Evolutionary conservation across 2,113 vertebrate species (phyloP), one percentile per base, ranked within the genome.

Genomic region (Sphyrna mokarran): DNA sequence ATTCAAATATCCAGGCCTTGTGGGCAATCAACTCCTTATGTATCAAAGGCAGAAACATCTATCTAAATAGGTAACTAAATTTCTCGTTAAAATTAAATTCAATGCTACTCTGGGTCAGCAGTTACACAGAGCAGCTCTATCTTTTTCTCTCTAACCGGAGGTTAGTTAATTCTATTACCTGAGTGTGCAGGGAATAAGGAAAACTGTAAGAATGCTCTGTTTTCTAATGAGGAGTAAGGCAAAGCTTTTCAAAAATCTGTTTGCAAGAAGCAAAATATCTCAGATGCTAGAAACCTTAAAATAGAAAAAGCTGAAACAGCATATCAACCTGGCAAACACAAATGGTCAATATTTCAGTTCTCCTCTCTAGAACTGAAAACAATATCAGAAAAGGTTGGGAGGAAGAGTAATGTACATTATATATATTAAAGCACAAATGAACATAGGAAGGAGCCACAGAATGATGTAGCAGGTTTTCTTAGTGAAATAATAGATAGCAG

Each of bases 91-190:
- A 37, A 22, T 13, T 29, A 91, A 33, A 37, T 63, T 14, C 58
- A 37, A 91, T 66, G 33, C 20, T 66, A 66, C 5, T 5, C n/a
- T n/a, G 33, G 89, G 89, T 91, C 89, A 91, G 89, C 14, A 89
- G 63, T 91, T 66, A 91, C n/a, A 83, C 14, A 83, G n/a, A 91
- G 37, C 89, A 66, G 58, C 89, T n/a, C 89, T 66, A 61, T 91
- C 33, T 90, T 90, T 37, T n/a, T 91, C 61, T 91, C 89, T 66
- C 61, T 61, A n/a, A 90, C 61, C 54, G 16, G 29, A 0, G 66
- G n/a, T 83, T 83, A 83, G n/a, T 40, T 90, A 90, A 6, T 90
- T 90, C 0, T 90, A 66, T 91, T 29, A 6, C 48, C 89, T 91
- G 1, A 33, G 89, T 91, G 58, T 66, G 43, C 10, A 66, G 58